These are phyloP conservation scores for Eupithecia abbreviata DNA, from an alignment of 2,888 invertebrate genomes.

Conservation along the genomic window DNA sequence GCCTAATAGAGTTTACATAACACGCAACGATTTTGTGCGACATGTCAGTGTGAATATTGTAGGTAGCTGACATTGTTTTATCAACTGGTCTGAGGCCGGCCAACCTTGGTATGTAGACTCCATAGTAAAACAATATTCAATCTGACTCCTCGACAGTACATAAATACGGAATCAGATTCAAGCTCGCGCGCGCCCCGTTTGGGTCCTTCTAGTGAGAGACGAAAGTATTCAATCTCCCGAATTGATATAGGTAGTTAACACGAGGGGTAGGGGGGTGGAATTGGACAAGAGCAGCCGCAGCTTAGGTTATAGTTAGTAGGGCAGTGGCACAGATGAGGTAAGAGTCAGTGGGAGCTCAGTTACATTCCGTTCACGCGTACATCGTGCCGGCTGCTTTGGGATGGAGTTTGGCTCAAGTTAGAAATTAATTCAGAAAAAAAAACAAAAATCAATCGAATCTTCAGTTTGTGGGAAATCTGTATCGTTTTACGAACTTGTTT, in stretches of 20 bases:
- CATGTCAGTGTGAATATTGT: neutral
- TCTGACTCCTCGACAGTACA: neutral
- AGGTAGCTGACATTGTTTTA: neutral
- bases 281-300: slow-evolving; percentile 28
- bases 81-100: neutral
- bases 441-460: too few relatives aligned
- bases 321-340: neutral
- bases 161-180: slow-evolving; percentile 3
- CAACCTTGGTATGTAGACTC: neutral
- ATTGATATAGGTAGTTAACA: slow-evolving; percentile 34
- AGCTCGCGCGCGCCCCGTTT: neutral
- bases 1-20: neutral
- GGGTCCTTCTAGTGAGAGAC: neutral
- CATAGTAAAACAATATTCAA: neutral
- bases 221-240: slow-evolving; percentile 1
- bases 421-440: too few relatives aligned
- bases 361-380: slow-evolving; percentile 37
- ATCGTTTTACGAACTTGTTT: too few relatives aligned
- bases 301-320: neutral
- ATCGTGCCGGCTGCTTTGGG: slow-evolving; percentile 24
- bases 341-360: slow-evolving; percentile 12
- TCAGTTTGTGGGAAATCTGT: neutral
- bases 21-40: neutral
- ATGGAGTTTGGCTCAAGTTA: slow-evolving; percentile 4
- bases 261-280: slow-evolving; percentile 5